phyloP scores from a whole-genome alignment of 1,140 invertebrate species.

The Meloidogyne chitwoodi region DNA sequence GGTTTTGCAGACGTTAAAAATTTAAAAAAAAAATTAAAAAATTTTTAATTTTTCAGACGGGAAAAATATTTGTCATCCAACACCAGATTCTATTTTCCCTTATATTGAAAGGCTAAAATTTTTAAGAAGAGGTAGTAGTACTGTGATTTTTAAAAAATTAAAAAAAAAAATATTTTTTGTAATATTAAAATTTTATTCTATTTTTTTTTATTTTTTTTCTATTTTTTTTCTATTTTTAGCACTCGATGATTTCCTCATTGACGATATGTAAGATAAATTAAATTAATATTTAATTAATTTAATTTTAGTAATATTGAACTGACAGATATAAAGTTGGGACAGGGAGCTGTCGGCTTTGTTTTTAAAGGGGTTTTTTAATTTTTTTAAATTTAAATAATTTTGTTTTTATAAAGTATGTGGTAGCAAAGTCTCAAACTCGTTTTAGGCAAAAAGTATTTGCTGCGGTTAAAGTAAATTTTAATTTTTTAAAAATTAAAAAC shows the following conservation, averaged over 20 bases:
- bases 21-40: not conserved
- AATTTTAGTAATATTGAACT: slow-evolving; percentile 46
- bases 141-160: not conserved
- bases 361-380: slow-evolving; percentile 42
- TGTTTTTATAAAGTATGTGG: slow-evolving; percentile 37
- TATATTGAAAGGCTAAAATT: slow-evolving; percentile 47
- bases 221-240: slow-evolving; percentile 26
- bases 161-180: too few species aligned
- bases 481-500: not conserved
- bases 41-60: slow-evolving; percentile 41
- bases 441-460: slow-evolving; percentile 56
- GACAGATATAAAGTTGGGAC: slow-evolving; percentile 50
- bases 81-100: slow-evolving; percentile 52
- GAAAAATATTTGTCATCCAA: slow-evolving; percentile 51
- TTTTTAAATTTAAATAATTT: not conserved
- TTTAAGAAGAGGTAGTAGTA: slow-evolving; percentile 41
- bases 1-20: slow-evolving; percentile 43
- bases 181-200: too few species aligned
- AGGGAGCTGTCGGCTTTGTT: slow-evolving; percentile 54
- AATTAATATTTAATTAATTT: slow-evolving; percentile 1
- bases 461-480: slow-evolving; percentile 44
- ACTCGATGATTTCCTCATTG: slow-evolving; percentile 43
- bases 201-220: not conserved
- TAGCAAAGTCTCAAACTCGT: slow-evolving; percentile 52
- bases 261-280: slow-evolving; percentile 36